Base-by-base conservation (phyloP, 2,888 invertebrate genomes). In the Sthenelais limicola region DNA sequence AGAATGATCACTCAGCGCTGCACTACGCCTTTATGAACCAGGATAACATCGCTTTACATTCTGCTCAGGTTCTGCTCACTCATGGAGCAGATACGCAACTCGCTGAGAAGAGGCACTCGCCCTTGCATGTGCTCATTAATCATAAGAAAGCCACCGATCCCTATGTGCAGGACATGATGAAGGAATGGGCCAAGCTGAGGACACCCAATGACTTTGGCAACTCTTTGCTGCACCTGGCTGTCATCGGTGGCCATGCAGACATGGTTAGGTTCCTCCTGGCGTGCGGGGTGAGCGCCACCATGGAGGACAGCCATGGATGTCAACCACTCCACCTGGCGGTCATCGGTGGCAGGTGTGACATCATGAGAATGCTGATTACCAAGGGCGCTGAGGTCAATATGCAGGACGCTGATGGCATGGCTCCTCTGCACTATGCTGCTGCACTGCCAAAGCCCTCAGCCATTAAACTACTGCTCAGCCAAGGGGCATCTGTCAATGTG, bases 21-120 rank as follows among this genome's bases (percentile, higher is more conserved):
- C 68, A 68, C n/a, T 48, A 48, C 26, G 68, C 68, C 15, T 68
- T 66, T 43, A 4, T 66, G 38, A 66, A 66, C 26, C 26, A 66
- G 12, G 15, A 12, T 2, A 33, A n/a, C 38, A 38, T 66, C n/a
- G 33, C 26, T 24, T 38, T 66, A 33, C 38, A 30, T 1, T 35
- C 66, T 26, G 66, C 66, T 1, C 15, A 33, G 38, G 66, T 38
- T 21, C 26, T 66, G 18, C 35, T 66, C 1, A 26, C 32, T 15
- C 21, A 66, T 21, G 43, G 43, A 1, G 66, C 33, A 4, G 43
- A 66, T 66, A 30, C 43, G 3, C 66, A 66, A 43, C 38, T 43
- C 7, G 28, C 35, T 12, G 66, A 66, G 18, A 33, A 43, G 15
- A 30, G 66, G 3, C n/a, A 38, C 5, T 38, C 43, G 3, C 66